A percentile compares a stretch with the other conserved stretches of the same genome.
Conservation (phyloP, 2,888 invertebrate species). For the Chydorus sphaericus region DNA sequence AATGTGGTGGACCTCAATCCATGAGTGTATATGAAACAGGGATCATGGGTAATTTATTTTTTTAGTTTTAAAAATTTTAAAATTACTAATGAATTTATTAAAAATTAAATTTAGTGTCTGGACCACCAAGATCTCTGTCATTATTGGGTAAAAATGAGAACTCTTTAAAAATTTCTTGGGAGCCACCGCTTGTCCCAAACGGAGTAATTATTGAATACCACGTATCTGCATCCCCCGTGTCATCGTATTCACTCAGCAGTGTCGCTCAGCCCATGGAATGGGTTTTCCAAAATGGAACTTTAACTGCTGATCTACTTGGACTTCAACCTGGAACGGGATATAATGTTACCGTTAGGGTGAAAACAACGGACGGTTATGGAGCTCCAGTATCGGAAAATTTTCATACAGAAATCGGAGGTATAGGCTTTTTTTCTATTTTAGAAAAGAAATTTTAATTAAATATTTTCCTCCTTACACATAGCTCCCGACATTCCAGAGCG, state of each 20-base stretch:
- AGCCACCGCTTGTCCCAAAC: slow-evolving; percentile 33
- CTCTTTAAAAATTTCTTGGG: slow-evolving; percentile 37
- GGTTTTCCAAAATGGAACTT: slow-evolving; percentile 26
- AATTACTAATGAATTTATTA: slow-evolving; percentile 1
- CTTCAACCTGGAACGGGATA: slow-evolving; percentile 61
- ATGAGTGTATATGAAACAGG: slow-evolving; percentile 54
- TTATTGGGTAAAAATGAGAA: slow-evolving; percentile 45
- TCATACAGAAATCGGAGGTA: slow-evolving; percentile 53
- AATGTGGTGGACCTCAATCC: slow-evolving; percentile 50
- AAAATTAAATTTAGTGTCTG: slow-evolving; percentile 38
- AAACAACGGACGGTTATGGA: slow-evolving; percentile 42
- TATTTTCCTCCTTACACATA: slow-evolving; percentile 27
- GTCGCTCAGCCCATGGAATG: slow-evolving; percentile 23
- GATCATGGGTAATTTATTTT: slow-evolving; percentile 27
- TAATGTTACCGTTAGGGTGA: slow-evolving; percentile 52
- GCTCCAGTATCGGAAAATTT: slow-evolving; percentile 39
- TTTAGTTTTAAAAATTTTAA: neutral
- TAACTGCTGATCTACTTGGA: slow-evolving; percentile 28
- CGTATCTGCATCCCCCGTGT: slow-evolving; percentile 27
- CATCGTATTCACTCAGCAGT: slow-evolving; percentile 24
- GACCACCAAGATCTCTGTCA: slow-evolving; percentile 48
- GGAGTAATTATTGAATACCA: slow-evolving; percentile 34
- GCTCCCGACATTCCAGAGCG: slow-evolving; percentile 49
- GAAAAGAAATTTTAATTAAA: neutral
- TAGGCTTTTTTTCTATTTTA: slow-evolving; percentile 9